Evolutionary conservation across 2,113 vertebrate genomes (phyloP).

Genomic region (Siniperca chuatsi): DNA sequence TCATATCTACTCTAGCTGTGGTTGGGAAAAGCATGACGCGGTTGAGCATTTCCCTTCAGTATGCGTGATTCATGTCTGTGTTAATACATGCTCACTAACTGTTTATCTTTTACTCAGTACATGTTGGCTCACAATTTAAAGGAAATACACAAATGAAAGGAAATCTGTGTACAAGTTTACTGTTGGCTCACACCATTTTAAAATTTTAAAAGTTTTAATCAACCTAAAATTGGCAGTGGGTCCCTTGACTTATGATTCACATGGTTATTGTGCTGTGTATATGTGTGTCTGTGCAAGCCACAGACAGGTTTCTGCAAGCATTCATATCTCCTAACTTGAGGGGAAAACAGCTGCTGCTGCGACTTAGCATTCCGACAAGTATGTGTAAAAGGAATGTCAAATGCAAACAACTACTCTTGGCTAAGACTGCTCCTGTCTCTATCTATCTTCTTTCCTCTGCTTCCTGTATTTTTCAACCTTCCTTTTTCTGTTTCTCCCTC

Average conservation of each 20-base stretch:
- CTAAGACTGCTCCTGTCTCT: constrained; percentile 31
- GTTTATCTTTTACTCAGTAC: constrained; percentile 13
- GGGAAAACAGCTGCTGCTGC: constrained; percentile 71
- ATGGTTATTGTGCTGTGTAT: constrained; percentile 25
- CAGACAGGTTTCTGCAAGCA: constrained; percentile 81
- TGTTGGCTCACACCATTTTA: background rate
- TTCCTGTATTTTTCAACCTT: constrained; percentile 22
- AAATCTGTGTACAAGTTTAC: background rate
- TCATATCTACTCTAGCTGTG: constrained; percentile 18
- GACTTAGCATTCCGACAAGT: constrained; percentile 67
- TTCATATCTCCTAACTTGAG: constrained; percentile 46
- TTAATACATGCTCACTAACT: background rate
- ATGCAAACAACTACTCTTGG: constrained; percentile 57
- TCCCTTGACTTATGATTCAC: constrained; percentile 8
- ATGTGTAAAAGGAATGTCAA: constrained; percentile 62
- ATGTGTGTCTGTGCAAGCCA: constrained; percentile 47
- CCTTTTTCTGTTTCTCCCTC: constrained; percentile 1
- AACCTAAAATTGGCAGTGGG: constrained; percentile 31
- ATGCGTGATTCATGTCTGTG: constrained; percentile 48
- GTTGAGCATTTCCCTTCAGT: constrained; percentile 52
- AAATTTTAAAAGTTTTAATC: constrained; percentile 21
- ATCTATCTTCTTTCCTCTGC: constrained; percentile 33
- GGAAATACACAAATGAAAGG: background rate
- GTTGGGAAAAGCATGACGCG: constrained; percentile 19
- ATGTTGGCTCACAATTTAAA: background rate